Evolutionary conservation across 2,113 vertebrate genomes (phyloP).

Genomic region (Octodon degus): DNA sequence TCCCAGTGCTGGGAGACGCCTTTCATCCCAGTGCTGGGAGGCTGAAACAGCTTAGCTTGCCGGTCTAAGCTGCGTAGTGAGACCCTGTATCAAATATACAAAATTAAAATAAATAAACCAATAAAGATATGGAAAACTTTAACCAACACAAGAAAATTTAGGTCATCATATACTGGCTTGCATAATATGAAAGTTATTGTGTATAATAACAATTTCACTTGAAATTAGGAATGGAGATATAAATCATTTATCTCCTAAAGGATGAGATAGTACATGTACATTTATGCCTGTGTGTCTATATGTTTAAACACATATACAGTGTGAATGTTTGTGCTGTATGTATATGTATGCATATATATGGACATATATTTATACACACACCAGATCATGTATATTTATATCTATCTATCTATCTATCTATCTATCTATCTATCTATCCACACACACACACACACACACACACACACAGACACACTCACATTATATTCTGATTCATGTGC

Average conservation of each 20-base stretch:
- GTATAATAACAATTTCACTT: not conserved
- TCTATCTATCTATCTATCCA: no score
- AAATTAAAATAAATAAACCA: no score
- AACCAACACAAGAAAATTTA: not conserved
- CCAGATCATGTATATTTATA: not conserved
- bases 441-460: no score
- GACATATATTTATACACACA: not conserved
- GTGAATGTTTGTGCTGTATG: not conserved
- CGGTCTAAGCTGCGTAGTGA: no score
- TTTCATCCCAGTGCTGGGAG: no score
- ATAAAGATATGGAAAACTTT: not conserved
- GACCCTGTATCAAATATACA: no score
- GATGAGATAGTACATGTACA: not conserved
- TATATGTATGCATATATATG: not conserved
- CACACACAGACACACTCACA: not conserved
- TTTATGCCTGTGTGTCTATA: not conserved
- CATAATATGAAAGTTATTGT: not conserved
- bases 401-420: no score
- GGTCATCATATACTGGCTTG: not conserved
- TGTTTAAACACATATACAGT: not conserved
- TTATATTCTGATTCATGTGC: not conserved
- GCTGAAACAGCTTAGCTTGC: no score
- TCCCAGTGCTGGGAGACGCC: no score
- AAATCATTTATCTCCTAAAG: not conserved
- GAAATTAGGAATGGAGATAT: not conserved